Percentiles rank a stretch among this genome's conserved stretches.
Conservation (phyloP, 2,113 vertebrate genomes). For the Hypanus sabinus region DNA sequence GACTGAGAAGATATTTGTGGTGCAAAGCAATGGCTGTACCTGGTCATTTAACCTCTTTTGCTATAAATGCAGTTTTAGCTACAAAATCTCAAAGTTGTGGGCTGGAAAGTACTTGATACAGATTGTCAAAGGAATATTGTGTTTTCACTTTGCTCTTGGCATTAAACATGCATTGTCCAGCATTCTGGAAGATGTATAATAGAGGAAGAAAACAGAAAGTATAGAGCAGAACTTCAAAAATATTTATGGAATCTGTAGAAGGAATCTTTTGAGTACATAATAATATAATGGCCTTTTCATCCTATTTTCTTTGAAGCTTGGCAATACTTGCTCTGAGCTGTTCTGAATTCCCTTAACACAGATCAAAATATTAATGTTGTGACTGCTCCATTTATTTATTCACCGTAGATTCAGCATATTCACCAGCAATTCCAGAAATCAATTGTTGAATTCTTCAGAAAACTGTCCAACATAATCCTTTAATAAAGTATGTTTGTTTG, state of each 20-base stretch:
- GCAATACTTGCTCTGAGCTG: background rate
- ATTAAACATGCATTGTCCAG: background rate
- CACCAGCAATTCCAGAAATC: background rate
- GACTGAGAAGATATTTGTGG: background rate
- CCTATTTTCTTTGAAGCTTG: background rate
- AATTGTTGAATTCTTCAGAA: background rate
- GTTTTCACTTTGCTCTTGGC: background rate
- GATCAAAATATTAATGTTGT: background rate
- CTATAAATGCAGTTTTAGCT: background rate
- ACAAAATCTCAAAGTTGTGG: background rate
- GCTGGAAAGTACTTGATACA: background rate
- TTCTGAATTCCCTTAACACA: background rate
- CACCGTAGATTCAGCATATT: background rate
- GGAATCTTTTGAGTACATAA: background rate
- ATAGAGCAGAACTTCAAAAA: background rate
- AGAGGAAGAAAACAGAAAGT: background rate
- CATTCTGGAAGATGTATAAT: background rate
- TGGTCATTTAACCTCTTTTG: background rate
- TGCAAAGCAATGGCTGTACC: background rate
- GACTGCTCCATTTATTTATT: background rate
- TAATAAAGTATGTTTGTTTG: constrained; percentile 38
- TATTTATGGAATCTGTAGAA: background rate
- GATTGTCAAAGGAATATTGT: constrained; percentile 26
- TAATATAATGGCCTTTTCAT: background rate
- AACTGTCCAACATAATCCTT: background rate